These are phyloP conservation scores for Lanistes nyassanus DNA, from an alignment of 1,140 invertebrate genomes.

Conservation along the genomic window DNA sequence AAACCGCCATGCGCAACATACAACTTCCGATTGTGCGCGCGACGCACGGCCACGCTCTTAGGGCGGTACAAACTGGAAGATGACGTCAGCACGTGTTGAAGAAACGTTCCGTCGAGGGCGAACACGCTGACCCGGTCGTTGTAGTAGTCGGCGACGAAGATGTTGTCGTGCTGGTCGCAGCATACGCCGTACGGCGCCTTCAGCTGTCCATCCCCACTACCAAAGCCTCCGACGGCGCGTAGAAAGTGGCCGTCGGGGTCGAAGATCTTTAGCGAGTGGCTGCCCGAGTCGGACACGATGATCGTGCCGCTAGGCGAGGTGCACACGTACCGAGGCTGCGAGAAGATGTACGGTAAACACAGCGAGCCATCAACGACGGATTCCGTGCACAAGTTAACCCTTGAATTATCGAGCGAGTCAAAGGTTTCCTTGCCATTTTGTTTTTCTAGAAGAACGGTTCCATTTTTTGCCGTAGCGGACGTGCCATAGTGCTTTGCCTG, in stretches of 20 bases:
- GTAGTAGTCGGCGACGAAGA: constrained; percentile 88
- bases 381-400: no score
- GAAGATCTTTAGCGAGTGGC: constrained; percentile 54
- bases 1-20: constrained; percentile 39
- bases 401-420: no score
- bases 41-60: constrained; percentile 29
- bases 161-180: constrained; percentile 81
- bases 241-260: constrained; percentile 48
- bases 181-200: constrained; percentile 92
- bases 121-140: constrained; percentile 77
- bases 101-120: constrained; percentile 34
- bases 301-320: constrained; percentile 37
- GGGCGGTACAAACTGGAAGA: constrained; percentile 37
- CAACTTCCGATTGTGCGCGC: constrained; percentile 27
- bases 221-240: constrained; percentile 77
- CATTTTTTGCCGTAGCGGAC: no score
- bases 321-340: constrained; percentile 42
- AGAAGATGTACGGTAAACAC: constrained; percentile 17
- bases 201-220: constrained; percentile 78
- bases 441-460: no score
- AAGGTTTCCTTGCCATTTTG: no score
- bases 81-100: constrained; percentile 41
- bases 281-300: constrained; percentile 54
- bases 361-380: no score
- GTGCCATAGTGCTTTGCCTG: no score